Percentiles rank a stretch among this genome's conserved stretches.
Evolutionary conservation across 2,888 invertebrate genomes (phyloP).

Genomic region (Adelphocoris suturalis): DNA sequence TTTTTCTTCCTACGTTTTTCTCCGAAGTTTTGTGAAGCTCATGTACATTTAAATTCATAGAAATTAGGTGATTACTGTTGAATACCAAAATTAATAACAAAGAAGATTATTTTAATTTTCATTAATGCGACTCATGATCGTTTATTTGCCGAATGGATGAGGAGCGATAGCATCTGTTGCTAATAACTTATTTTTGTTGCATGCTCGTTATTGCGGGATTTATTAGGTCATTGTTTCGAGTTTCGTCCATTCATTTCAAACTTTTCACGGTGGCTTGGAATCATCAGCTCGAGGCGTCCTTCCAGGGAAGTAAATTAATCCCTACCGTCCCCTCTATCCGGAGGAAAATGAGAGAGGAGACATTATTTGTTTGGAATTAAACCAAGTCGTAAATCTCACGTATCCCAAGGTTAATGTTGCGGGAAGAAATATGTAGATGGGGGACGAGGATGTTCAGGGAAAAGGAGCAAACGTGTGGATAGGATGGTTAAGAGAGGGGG

Average conservation of each 20-base stretch:
- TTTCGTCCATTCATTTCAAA: neutral
- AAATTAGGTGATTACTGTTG: too few relatives aligned
- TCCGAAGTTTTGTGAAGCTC: too few relatives aligned
- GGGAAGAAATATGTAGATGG: conserved; percentile 62
- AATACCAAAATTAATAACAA: too few relatives aligned
- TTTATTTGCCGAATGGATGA: too few relatives aligned
- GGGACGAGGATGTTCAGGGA: neutral
- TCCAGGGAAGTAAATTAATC: neutral
- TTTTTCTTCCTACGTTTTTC: too few relatives aligned
- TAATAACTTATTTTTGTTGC: too few relatives aligned
- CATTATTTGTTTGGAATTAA: conserved; percentile 68
- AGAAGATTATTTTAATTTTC: too few relatives aligned
- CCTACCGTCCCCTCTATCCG: too few relatives aligned
- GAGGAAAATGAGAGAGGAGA: neutral
- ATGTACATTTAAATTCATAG: too few relatives aligned
- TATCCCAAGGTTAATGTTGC: conserved; percentile 64
- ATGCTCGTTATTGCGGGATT: neutral
- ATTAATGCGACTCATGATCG: too few relatives aligned
- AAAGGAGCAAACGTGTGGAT: conserved; percentile 16
- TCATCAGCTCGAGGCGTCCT: conserved; percentile 19
- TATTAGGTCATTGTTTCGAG: conserved; percentile 8
- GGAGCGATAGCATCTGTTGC: too few relatives aligned
- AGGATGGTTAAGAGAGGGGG: neutral
- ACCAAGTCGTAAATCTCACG: conserved; percentile 65
- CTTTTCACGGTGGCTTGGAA: neutral